A percentile compares a stretch with the other conserved stretches of the same genome.
Conservation (phyloP, 1,140 invertebrate species). For the Diabrotica virgifera region DNA sequence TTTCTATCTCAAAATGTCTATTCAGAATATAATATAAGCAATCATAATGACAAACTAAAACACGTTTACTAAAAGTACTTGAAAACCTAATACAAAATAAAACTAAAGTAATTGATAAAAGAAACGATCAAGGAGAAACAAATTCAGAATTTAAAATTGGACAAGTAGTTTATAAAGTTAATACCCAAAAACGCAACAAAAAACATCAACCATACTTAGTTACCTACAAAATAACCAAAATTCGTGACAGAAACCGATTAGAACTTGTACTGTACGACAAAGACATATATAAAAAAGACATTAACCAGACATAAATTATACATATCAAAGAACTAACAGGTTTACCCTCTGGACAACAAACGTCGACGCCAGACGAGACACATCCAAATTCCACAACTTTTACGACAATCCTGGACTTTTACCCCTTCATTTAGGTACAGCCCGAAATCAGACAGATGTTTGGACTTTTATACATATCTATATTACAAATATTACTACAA, state of each 20-base stretch:
- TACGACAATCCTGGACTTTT: too few species aligned
- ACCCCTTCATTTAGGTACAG: not conserved
- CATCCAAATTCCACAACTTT: too few species aligned
- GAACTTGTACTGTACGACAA: not conserved
- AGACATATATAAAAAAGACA: not conserved
- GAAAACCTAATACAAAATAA: not conserved
- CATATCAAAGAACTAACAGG: not conserved
- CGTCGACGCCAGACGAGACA: too few species aligned
- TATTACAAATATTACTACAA: not conserved
- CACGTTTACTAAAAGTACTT: not conserved
- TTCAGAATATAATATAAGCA: not conserved
- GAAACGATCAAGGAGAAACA: not conserved
- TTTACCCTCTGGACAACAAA: not conserved
- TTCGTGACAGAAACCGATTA: not conserved
- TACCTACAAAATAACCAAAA: not conserved
- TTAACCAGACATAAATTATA: not conserved
- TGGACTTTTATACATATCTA: not conserved
- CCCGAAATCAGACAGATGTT: not conserved
- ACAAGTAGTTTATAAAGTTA: too few species aligned
- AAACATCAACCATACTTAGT: not conserved
- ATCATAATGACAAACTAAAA: not conserved
- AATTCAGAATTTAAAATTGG: too few species aligned
- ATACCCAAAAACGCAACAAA: too few species aligned
- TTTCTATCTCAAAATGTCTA: not conserved
- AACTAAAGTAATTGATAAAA: not conserved